Percentiles rank a stretch among this genome's conserved stretches.
Conservation (phyloP, 2,888 invertebrate genomes). For the Leuctra nigra region DNA sequence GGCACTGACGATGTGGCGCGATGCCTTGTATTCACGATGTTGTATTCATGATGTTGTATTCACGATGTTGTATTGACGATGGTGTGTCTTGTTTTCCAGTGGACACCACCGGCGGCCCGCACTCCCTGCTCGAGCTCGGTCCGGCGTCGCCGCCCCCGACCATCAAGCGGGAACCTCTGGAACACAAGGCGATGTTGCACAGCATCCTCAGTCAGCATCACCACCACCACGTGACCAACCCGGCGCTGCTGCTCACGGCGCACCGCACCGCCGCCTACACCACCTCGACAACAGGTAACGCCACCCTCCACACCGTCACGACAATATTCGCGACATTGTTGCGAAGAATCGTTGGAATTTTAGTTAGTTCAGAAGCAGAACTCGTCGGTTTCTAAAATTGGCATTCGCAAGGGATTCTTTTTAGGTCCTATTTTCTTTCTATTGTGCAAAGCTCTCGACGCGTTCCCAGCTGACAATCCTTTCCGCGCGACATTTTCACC, state of each 20-base stretch:
- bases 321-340: slow-evolving; percentile 44
- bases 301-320: slow-evolving; percentile 55
- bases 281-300: slow-evolving; percentile 52
- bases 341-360: no score
- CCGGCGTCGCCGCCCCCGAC: slow-evolving; percentile 27
- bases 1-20: no score
- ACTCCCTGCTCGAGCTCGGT: slow-evolving; percentile 28
- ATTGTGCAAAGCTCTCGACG: no score
- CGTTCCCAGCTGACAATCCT: no score
- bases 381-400: no score
- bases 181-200: slow-evolving; percentile 52
- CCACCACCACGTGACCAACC: slow-evolving; percentile 39
- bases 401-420: no score
- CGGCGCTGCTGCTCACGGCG: slow-evolving; percentile 38
- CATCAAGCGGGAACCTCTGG: slow-evolving; percentile 26
- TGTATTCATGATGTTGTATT: no score
- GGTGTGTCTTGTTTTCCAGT: slow-evolving; percentile 42
- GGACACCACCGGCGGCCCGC: slow-evolving; percentile 46
- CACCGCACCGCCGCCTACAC: slow-evolving; percentile 60
- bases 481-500: no score
- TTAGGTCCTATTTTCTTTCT: no score
- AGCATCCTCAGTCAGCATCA: slow-evolving; percentile 56
- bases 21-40: no score
- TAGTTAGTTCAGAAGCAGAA: no score
- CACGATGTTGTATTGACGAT: no score